phyloP scores from a whole-genome alignment of 2,113 vertebrate species.

The Platanista minor region DNA sequence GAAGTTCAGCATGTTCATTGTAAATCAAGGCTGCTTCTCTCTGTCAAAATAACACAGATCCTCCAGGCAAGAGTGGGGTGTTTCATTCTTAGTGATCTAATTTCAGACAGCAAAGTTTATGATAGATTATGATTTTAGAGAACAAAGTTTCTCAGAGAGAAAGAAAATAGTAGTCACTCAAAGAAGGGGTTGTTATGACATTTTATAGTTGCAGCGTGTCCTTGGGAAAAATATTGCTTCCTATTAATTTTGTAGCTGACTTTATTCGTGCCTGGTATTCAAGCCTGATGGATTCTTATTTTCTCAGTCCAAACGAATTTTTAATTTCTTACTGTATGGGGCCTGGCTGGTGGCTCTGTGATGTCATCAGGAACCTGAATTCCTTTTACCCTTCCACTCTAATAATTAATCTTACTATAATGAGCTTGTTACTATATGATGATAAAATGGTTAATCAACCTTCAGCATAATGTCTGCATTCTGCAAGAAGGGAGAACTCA shows the following conservation, averaged over 20 bases:
- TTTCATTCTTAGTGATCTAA: constrained; percentile 4
- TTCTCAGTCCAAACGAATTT: not conserved
- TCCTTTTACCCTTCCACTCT: not conserved
- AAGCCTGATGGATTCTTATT: not conserved
- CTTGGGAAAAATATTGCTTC: not conserved
- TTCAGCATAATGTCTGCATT: not conserved
- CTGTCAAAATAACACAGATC: not conserved
- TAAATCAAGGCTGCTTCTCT: not conserved
- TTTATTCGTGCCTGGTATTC: not conserved
- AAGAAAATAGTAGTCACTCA: not conserved
- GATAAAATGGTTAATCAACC: not conserved
- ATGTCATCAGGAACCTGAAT: not conserved
- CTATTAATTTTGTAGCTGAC: not conserved
- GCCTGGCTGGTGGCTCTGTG: not conserved
- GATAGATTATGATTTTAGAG: not conserved
- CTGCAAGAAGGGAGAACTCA: not conserved
- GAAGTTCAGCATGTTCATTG: not conserved
- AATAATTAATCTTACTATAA: not conserved
- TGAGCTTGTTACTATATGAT: not conserved
- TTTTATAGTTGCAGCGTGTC: not conserved
- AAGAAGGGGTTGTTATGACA: not conserved
- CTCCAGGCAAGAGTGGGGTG: not conserved
- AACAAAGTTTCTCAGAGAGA: not conserved
- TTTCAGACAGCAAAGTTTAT: constrained; percentile 1
- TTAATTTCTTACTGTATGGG: not conserved